Conservation (phyloP, 2,888 invertebrate species). For the Synanthedon formicaeformis region DNA sequence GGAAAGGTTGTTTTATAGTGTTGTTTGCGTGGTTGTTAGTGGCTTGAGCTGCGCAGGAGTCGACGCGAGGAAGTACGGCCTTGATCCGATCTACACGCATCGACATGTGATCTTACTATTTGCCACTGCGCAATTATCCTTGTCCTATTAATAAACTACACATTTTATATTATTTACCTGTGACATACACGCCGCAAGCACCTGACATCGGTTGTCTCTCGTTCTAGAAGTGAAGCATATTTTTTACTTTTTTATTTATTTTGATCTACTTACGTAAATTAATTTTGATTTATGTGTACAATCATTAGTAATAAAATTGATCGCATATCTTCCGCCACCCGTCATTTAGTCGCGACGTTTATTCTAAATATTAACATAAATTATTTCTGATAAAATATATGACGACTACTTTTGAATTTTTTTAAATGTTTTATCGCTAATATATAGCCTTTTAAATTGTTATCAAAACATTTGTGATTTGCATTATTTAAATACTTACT, state of each 20-base stretch:
- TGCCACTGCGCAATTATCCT: slow-evolving; percentile 15
- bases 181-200: too few relatives aligned
- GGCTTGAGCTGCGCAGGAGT: slow-evolving; percentile 19
- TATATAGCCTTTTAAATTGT: neutral
- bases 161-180: slow-evolving; percentile 1
- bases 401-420: neutral
- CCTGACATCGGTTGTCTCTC: too few relatives aligned
- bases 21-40: slow-evolving; percentile 13
- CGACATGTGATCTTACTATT: slow-evolving; percentile 4
- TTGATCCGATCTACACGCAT: slow-evolving; percentile 22
- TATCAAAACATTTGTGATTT: too few relatives aligned
- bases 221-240: too few relatives aligned
- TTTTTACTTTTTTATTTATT: too few relatives aligned
- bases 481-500: too few relatives aligned
- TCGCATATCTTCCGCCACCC: neutral
- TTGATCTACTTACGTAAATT: neutral
- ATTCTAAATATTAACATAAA: neutral
- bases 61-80: slow-evolving; percentile 17
- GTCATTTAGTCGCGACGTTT: neutral
- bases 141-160: slow-evolving; percentile 7
- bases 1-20: slow-evolving; percentile 1
- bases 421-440: neutral
- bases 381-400: neutral
- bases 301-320: neutral
- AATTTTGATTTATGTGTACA: neutral